phyloP scores from a whole-genome alignment of 2,888 invertebrate species.

The Dilophus febrilis region DNA sequence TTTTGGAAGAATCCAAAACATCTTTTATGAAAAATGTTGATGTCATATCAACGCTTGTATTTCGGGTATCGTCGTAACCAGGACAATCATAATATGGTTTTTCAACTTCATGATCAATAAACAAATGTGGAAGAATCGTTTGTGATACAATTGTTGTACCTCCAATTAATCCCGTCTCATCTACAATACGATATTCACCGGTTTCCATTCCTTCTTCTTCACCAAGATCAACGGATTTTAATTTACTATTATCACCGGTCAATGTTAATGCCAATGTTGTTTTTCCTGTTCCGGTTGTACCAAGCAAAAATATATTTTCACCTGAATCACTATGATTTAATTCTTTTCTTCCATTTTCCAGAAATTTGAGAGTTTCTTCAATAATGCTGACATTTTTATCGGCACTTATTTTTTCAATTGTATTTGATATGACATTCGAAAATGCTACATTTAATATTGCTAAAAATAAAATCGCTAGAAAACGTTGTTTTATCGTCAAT shows the following conservation, averaged over 20 bases:
- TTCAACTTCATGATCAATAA: background rate
- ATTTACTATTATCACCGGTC: background rate
- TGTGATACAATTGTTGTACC: background rate
- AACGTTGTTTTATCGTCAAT: no score
- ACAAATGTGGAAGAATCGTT: constrained; percentile 1
- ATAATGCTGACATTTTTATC: no score
- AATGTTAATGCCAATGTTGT: background rate
- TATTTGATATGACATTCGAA: no score
- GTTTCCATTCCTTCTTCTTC: background rate
- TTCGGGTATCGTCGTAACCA: constrained; percentile 11
- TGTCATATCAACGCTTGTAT: constrained; percentile 15
- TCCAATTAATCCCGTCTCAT: background rate
- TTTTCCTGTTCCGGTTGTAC: background rate
- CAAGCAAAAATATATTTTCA: background rate
- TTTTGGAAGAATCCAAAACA: constrained; percentile 12
- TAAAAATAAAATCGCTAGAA: no score
- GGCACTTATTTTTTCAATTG: no score
- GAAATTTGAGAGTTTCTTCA: no score
- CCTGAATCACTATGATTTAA: no score
- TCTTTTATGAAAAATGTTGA: constrained; percentile 18
- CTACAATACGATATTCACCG: background rate
- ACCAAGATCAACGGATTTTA: background rate
- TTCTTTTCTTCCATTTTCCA: no score
- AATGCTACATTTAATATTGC: no score
- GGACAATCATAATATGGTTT: constrained; percentile 6